Percentiles rank a stretch among this genome's conserved stretches.
phyloP scores from a whole-genome alignment of 1,140 invertebrate species.

The Andricus grossulariae region DNA sequence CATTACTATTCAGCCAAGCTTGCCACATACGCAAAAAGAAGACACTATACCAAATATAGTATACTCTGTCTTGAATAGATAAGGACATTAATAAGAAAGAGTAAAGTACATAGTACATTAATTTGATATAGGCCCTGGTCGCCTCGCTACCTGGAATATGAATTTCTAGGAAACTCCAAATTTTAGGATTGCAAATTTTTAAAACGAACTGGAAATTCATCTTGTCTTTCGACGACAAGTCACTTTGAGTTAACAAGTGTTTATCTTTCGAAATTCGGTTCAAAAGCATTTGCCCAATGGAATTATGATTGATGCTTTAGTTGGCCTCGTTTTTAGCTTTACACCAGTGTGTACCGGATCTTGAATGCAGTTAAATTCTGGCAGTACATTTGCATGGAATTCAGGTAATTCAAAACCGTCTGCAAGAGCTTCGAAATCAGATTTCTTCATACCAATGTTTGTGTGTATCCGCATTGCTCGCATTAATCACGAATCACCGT shows the following conservation, averaged over 20 bases:
- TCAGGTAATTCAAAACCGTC: background rate
- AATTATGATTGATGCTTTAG: background rate
- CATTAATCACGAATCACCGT: slow-evolving; percentile 39
- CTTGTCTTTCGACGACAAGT: too few species aligned
- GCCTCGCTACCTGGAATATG: too few species aligned
- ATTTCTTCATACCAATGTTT: background rate
- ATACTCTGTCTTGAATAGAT: too few species aligned
- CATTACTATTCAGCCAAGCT: background rate
- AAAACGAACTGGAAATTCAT: too few species aligned
- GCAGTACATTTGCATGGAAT: background rate
- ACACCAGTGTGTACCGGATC: background rate
- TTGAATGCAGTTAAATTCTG: background rate
- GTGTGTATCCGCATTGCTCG: slow-evolving; percentile 37
- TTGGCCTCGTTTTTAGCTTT: background rate
- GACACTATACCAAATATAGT: background rate
- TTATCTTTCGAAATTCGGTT: too few species aligned
- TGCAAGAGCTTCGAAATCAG: background rate
- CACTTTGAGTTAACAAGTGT: too few species aligned
- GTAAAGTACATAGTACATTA: too few species aligned
- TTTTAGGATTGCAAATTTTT: too few species aligned
- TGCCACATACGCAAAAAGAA: background rate
- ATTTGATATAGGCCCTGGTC: too few species aligned
- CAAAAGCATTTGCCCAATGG: too few species aligned
- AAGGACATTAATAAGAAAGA: too few species aligned
- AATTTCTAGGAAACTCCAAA: too few species aligned